Conservation (phyloP, 2,797 vertebrate genomes). For the Epinephelus malabaricus region DNA sequence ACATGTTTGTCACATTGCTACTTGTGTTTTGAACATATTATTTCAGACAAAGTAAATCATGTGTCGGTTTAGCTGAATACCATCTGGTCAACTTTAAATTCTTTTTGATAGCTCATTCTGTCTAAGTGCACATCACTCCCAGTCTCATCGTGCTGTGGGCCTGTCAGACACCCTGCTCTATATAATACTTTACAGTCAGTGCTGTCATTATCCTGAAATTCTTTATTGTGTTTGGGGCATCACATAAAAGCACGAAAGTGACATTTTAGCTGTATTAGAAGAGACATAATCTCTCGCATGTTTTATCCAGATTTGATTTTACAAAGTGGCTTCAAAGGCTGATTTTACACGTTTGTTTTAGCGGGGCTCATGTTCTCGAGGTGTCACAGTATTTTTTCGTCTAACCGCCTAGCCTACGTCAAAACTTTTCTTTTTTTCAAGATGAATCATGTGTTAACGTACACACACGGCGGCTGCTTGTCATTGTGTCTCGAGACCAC, state of each 20-base stretch:
- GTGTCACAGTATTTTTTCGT: background rate
- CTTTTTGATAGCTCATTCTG: slow-evolving; percentile 71
- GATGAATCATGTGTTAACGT: slow-evolving; percentile 65
- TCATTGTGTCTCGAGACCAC: slow-evolving; percentile 72
- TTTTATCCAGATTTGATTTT: slow-evolving; percentile 43
- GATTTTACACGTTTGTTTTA: slow-evolving; percentile 30
- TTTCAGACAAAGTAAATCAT: slow-evolving; percentile 26
- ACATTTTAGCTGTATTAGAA: slow-evolving; percentile 44
- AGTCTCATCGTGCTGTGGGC: slow-evolving; percentile 26
- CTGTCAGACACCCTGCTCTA: slow-evolving; percentile 42
- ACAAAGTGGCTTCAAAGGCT: slow-evolving; percentile 49
- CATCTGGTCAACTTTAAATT: slow-evolving; percentile 69
- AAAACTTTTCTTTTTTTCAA: slow-evolving; percentile 21
- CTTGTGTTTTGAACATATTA: background rate
- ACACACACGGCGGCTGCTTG: slow-evolving; percentile 52
- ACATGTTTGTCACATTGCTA: background rate
- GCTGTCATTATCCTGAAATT: slow-evolving; percentile 47
- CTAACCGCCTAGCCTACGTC: slow-evolving; percentile 22
- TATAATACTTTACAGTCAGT: slow-evolving; percentile 53
- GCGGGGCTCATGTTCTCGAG: slow-evolving; percentile 17
- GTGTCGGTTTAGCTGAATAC: slow-evolving; percentile 4
- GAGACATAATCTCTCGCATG: slow-evolving; percentile 24
- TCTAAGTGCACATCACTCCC: slow-evolving; percentile 54
- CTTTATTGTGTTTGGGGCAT: slow-evolving; percentile 52
- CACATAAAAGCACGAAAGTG: slow-evolving; percentile 49